A percentile compares a stretch with the other conserved stretches of the same genome.
These are phyloP conservation scores for Typhlichthys subterraneus DNA, from an alignment of 2,797 vertebrate species.

Conservation along the genomic window DNA sequence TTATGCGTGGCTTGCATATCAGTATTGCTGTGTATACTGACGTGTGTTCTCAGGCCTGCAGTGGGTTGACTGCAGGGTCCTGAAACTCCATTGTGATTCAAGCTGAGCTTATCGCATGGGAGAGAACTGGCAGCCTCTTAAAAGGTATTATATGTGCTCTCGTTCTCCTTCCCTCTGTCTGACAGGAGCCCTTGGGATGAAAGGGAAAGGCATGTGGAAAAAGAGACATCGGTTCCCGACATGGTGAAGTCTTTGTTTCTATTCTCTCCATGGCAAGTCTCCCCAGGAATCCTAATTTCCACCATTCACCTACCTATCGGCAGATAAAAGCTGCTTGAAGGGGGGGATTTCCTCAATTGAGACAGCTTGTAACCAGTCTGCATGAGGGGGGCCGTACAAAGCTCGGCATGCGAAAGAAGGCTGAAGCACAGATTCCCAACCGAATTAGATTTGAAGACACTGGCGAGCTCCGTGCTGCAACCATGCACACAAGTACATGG, in stretches of 20 bases:
- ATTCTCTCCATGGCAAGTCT: conserved; percentile 78
- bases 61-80: conserved; percentile 75
- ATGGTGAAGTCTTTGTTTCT: conserved; percentile 81
- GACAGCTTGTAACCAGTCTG: conserved; percentile 79
- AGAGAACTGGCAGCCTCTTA: conserved; percentile 80
- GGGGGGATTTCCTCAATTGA: conserved; percentile 76
- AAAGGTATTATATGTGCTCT: conserved; percentile 80
- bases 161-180: conserved; percentile 75
- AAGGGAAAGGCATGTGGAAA: conserved; percentile 75
- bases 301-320: conserved; percentile 79
- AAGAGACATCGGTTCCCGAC: conserved; percentile 79
- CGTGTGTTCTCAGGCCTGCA: conserved; percentile 72
- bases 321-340: conserved; percentile 79
- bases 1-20: conserved; percentile 56
- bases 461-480: conserved; percentile 31
- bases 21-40: conserved; percentile 64
- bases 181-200: conserved; percentile 77
- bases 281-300: conserved; percentile 82
- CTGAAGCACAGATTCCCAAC: conserved; percentile 72
- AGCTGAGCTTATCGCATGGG: conserved; percentile 80
- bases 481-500: conserved; percentile 3
- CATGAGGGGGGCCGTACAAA: conserved; percentile 66
- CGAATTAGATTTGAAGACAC: conserved; percentile 71
- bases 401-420: conserved; percentile 70
- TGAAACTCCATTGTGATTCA: conserved; percentile 76